Base-by-base conservation (phyloP, 1,140 invertebrate species). In the Drosophila teissieri region DNA sequence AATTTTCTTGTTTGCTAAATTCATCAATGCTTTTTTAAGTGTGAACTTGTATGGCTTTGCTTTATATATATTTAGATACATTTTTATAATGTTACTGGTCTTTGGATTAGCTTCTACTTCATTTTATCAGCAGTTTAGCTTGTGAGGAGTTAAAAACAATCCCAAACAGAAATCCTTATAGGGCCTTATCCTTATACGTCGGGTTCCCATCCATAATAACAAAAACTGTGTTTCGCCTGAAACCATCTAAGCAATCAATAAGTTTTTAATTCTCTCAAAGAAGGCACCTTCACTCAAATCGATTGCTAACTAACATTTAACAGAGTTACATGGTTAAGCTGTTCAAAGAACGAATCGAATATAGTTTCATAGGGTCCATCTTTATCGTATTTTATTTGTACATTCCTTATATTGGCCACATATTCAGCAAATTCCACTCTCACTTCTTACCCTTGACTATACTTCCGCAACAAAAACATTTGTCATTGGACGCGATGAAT, bases 361-460 rank as follows among this genome's bases (percentile, higher is more conserved):
- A 55, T 48, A 69, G 64, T 70, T 70, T 49, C 7, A 34, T 34
- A 48, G 67, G 64, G 65, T 69, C 51, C 36, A 36, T 53, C 14
- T 58, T 54, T 40, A 24, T 42, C 42, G 46, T 76, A 68, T 55
- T 58, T 37, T 51, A 64, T 74, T 74, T 75, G 73, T 75, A 75
- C 73, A 75, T 75, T 75, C 73, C 73, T 52, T 75, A 53, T 65
- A 75, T 75, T 75, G 73, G 73, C 73, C 73, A 75, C 73, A 75
- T 63, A 75, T 65, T 75, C 73, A 56, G 61, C 73, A 65, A 75
- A 52, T 37, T 64, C 40, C 40, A 40, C 72, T 44, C 36, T 54
- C 53, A 53, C 55, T 36, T 45, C n/a, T 4, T 36, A 55, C 48
- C 51, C 56, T 44, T 64, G 19, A 14, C 44, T n/a, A 24, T 74